Conservation (phyloP, 1,140 invertebrate genomes). For the Procambarus virginalis region DNA sequence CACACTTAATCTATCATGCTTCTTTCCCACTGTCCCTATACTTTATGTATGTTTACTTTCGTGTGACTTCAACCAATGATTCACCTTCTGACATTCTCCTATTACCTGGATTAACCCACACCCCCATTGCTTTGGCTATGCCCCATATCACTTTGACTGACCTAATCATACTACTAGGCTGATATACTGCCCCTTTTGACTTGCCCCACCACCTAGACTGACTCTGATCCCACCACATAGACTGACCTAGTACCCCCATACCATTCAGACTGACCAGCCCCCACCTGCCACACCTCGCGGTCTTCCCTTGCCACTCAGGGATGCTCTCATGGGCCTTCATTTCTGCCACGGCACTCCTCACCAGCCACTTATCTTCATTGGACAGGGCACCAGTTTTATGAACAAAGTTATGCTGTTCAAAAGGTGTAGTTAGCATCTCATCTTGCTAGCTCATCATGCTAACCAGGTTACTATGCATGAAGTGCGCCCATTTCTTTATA, state of each 20-base stretch:
- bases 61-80: not conserved
- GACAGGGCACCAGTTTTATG: no score
- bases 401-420: no score
- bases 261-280: no score
- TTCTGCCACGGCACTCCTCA: not conserved
- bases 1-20: not conserved
- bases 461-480: not conserved
- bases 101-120: no score
- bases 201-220: not conserved
- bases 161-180: not conserved
- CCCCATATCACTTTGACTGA: not conserved
- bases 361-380: not conserved
- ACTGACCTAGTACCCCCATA: not conserved
- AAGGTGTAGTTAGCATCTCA: no score
- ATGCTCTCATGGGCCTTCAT: slow-evolving; percentile 14
- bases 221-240: not conserved
- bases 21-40: not conserved
- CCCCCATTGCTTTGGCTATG: no score
- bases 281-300: not conserved
- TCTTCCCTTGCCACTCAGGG: slow-evolving; percentile 32
- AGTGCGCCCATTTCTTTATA: slow-evolving; percentile 5
- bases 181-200: no score
- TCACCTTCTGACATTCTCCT: not conserved
- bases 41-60: not conserved
- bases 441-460: not conserved